Evolutionary conservation across 2,888 invertebrate genomes (phyloP), one percentile per base, ranked within the genome.

Genomic region (Homarus gammarus): DNA sequence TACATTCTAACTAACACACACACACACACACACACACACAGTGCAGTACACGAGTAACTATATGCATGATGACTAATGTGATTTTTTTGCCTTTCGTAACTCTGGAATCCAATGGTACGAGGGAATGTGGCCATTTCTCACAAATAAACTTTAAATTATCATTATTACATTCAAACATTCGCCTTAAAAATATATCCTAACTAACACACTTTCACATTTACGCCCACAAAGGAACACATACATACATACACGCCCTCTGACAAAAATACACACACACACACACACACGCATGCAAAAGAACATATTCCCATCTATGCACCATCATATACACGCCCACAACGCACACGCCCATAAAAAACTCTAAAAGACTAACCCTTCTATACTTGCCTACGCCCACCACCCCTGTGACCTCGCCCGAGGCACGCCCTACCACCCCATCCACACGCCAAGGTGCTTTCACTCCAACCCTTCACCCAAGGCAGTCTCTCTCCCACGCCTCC

Each of bases 261-360:
- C 15, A 40, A 1, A 22, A 38, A 36, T 18, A 73, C 5, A 79
- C n/a, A 81, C 36, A 64, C 27, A 79, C 44, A 36, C n/a, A 61
- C 40, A 81, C 61, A 81, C 56, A 61, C 40, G n/a, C 40, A 81
- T 61, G 40, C 56, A 61, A n/a, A 64, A 6, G 56, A 33, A 18
- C 3, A 49, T 18, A 77, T 44, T 3, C 6, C 44, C 3, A 27
- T 12, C 3, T 49, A 49, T 27, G 44, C 33, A 70, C 8, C 3
- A 31, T n/a, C 12, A n/a, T 49, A n/a, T 1, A 77, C 27, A 1
- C 3, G 27, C 49, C 40, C n/a, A 10, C n/a, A 40, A 1, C 15
- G 27, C n/a, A 77, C 40, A 44, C 77, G n/a, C 27, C 33, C 49
- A 2, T 44, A 12, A 27, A 40, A n/a, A n/a, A n/a, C n/a, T n/a